Percentiles rank a stretch among this genome's conserved stretches.
These are phyloP conservation scores for Indicator indicator DNA, from an alignment of 2,113 vertebrate genomes.

Conservation along the genomic window DNA sequence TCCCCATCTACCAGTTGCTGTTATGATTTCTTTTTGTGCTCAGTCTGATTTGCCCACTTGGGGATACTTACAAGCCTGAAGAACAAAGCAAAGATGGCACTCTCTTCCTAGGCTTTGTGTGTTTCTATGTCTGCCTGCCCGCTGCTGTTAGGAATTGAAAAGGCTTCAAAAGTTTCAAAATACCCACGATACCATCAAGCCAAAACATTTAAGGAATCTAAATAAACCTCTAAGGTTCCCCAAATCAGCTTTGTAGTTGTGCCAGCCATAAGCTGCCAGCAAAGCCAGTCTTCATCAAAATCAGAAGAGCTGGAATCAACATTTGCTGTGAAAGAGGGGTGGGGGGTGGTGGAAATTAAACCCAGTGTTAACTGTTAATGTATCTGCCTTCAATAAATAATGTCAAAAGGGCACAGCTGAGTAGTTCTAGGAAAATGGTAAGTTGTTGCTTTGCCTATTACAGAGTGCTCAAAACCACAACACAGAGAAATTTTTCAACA, in stretches of 20 bases:
- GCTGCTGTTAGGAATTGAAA: constrained; percentile 26
- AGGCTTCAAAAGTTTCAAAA: constrained; percentile 57
- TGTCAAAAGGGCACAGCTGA: neutral
- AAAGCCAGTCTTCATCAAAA: constrained; percentile 62
- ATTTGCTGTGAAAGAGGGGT: neutral
- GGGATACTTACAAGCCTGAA: neutral
- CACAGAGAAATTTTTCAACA: neutral
- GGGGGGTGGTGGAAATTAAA: neutral
- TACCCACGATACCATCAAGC: constrained; percentile 31
- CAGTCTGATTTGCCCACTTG: neutral
- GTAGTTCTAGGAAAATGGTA: neutral
- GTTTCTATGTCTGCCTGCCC: constrained; percentile 1
- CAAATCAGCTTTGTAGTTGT: constrained; percentile 57
- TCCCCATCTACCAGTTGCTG: neutral
- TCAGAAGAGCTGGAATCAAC: constrained; percentile 45
- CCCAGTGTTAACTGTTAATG: constrained; percentile 24
- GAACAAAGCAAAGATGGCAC: constrained; percentile 14
- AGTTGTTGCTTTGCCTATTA: neutral
- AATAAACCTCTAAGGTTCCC: constrained; percentile 52
- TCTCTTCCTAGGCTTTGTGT: neutral
- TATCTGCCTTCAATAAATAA: constrained; percentile 41
- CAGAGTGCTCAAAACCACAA: constrained; percentile 1
- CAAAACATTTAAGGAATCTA: constrained; percentile 59
- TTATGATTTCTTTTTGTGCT: neutral
- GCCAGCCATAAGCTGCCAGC: constrained; percentile 56